Evolutionary conservation across 2,797 vertebrate genomes (phyloP).

Genomic region (Danio kyathit): DNA sequence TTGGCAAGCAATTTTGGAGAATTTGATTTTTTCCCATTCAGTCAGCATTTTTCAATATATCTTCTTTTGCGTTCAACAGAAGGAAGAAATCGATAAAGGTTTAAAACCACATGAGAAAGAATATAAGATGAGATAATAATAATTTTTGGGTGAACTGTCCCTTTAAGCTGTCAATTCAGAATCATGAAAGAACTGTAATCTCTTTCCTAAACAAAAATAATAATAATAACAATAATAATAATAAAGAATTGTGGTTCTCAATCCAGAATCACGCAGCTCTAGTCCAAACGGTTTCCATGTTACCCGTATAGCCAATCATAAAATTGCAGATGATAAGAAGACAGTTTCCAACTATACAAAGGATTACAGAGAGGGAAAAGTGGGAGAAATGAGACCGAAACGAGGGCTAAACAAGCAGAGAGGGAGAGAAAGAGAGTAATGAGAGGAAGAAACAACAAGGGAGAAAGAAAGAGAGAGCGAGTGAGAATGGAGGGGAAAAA

Average conservation of each 20-base stretch:
- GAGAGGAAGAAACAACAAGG: conserved; percentile 21
- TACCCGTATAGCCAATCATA: not conserved
- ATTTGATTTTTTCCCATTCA: too few species aligned
- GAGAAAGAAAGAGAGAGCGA: conserved; percentile 4
- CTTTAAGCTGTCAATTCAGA: too few species aligned
- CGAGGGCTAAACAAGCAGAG: conserved; percentile 13
- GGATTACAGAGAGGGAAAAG: conserved; percentile 16
- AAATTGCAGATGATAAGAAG: conserved; percentile 20
- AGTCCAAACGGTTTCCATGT: conserved; percentile 15
- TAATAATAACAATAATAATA: too few species aligned
- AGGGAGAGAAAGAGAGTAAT: conserved; percentile 19
- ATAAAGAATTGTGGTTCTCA: too few species aligned
- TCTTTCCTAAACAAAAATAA: not conserved
- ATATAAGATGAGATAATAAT: too few species aligned
- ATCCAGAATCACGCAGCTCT: too few species aligned
- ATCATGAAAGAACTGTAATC: not conserved
- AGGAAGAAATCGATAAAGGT: too few species aligned
- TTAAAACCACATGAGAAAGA: too few species aligned
- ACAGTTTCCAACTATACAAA: conserved; percentile 27
- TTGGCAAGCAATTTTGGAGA: too few species aligned
- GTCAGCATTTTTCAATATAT: too few species aligned
- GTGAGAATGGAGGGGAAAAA: not conserved
- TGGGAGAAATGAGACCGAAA: conserved; percentile 22
- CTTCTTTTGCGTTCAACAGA: too few species aligned
- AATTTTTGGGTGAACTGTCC: too few species aligned